Evolutionary conservation across 2,113 vertebrate genomes (phyloP).

Genomic region (Tenrec ecaudatus): DNA sequence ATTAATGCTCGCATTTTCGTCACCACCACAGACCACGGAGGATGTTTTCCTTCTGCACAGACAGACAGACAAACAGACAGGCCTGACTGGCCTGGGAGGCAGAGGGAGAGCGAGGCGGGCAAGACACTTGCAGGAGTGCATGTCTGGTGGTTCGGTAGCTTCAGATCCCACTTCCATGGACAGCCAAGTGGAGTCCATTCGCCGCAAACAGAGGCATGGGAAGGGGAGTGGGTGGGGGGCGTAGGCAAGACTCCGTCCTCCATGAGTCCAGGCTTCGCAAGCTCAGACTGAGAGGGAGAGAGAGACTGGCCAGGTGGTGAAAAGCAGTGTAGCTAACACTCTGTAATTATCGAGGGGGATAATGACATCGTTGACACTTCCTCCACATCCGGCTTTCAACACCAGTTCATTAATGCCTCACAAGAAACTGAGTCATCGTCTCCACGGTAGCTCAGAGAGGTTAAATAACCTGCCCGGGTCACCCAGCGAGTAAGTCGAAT

Average conservation of each 20-base stretch:
- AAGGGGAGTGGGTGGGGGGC: too few species aligned
- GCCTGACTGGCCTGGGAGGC: neutral
- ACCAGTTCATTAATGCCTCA: neutral
- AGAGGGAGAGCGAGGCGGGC: neutral
- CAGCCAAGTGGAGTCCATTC: neutral
- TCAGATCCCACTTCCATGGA: too few species aligned
- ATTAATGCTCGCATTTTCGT: neutral
- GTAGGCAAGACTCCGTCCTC: neutral
- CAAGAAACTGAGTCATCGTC: neutral
- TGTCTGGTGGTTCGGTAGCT: neutral
- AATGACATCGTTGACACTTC: neutral
- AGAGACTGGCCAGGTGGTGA: neutral
- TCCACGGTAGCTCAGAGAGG: neutral
- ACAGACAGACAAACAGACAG: too few species aligned
- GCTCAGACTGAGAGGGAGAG: neutral
- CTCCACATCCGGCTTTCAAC: neutral
- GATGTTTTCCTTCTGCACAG: neutral
- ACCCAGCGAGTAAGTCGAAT: neutral
- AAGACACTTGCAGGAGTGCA: fast-evolving
- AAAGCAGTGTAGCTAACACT: neutral
- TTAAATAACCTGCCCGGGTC: neutral
- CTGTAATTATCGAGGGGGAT: neutral
- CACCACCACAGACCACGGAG: neutral
- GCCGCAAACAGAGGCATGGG: neutral
- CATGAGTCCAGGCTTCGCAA: neutral